Percentiles rank a stretch among this genome's conserved stretches.
Conservation (phyloP, 2,797 vertebrate species). For the Mallotus villosus region DNA sequence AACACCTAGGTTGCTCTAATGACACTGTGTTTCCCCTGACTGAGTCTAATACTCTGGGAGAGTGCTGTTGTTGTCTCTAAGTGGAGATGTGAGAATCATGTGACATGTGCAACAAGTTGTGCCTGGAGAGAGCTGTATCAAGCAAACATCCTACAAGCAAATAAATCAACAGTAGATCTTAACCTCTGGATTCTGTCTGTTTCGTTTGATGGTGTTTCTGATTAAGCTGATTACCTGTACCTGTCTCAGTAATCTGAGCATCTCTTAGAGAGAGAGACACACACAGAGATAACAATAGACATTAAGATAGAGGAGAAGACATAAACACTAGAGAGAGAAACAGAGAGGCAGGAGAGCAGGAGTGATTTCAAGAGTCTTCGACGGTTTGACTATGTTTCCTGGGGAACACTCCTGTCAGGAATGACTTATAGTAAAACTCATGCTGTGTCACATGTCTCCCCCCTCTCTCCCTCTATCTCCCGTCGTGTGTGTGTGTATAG, state of each 20-base stretch:
- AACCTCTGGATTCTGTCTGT: too few relatives aligned
- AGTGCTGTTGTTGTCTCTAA: conserved; percentile 55
- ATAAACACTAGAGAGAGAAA: not conserved
- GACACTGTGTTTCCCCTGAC: conserved; percentile 58
- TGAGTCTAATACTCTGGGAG: conserved; percentile 56
- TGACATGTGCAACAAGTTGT: not conserved
- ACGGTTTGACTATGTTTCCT: too few relatives aligned
- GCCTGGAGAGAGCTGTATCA: not conserved
- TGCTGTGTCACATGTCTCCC: too few relatives aligned
- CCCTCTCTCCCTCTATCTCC: too few relatives aligned
- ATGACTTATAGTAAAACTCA: too few relatives aligned
- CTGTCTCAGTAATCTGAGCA: not conserved
- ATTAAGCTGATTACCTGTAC: not conserved
- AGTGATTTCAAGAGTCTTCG: too few relatives aligned
- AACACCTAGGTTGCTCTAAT: conserved; percentile 52
- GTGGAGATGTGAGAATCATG: conserved; percentile 4
- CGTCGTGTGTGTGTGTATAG: too few relatives aligned
- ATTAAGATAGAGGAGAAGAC: not conserved
- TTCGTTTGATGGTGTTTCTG: not conserved
- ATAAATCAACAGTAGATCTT: not conserved
- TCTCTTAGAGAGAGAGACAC: not conserved
- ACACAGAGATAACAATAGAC: not conserved
- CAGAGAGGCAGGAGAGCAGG: too few relatives aligned
- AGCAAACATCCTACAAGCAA: not conserved
- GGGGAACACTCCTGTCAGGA: too few relatives aligned